Evolutionary conservation across 2,113 vertebrate genomes (phyloP), one percentile per base, ranked within the genome.

Genomic region (Crotalus tigris): DNA sequence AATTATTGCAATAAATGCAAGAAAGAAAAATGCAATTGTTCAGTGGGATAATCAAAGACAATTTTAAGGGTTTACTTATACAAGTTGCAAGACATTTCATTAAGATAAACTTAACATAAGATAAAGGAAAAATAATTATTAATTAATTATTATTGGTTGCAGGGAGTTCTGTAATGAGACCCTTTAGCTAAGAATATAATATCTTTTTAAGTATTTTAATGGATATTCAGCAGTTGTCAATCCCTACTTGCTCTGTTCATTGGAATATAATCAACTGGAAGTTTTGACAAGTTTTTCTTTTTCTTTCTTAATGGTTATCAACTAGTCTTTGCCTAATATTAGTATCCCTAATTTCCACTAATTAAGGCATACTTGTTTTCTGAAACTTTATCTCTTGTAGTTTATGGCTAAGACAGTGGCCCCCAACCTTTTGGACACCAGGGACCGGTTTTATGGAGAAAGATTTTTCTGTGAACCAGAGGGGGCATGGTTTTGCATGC

Each of bases 1-100:
- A n/a, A 29, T 94, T 94, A 33, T 54, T 53, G 88, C 53, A 24
- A 57, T 93, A 93, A 97, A 95, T 94, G 90, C 44, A 61, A 93
- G 24, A 89, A 29, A n/a, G 19, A 93, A 69, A 3, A 13, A 0
- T 91, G 5, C 92, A 39, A 64, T 12, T 26, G 39, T 88, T 69
- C 59, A 44, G 9, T 21, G 33, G 8, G 17, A 81, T 55, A 44
- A 75, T 51, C 49, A 55, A 75, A 44, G 51, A 55, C 2, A 10
- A 3, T 24, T 39, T 91, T 49, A n/a, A 13, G 44, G 10, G 85
- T 46, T 85, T 86, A 23, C 19, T 39, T 26, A 39, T 33, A 39
- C 5, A 61, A 33, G 17, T 19, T 39, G 26, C 46, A 87, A 92
- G 33, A 64, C 19, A 51, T 53, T 86, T 91, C 19, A 75, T 85